Percentiles rank a stretch among this genome's conserved stretches.
Evolutionary conservation across 2,888 invertebrate species (phyloP).

Genomic region (Panopea generosa): DNA sequence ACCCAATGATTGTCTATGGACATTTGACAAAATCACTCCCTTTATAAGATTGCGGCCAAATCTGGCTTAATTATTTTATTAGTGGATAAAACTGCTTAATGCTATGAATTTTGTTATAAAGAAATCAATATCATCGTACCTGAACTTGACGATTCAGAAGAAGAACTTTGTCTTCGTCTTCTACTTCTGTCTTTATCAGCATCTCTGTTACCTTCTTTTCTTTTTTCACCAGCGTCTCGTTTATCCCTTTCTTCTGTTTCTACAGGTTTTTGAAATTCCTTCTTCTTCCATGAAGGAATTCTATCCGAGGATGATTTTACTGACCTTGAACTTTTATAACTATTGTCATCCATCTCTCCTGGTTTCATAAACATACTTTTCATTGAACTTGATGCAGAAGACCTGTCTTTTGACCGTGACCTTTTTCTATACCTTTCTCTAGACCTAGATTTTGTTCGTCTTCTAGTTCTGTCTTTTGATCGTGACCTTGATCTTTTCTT

Average conservation of each 20-base stretch:
- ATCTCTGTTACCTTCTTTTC: slow-evolving; percentile 1
- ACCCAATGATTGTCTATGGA: no score
- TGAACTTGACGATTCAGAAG: slow-evolving; percentile 42
- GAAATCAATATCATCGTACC: no score
- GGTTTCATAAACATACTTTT: slow-evolving; percentile 62
- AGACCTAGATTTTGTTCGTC: background rate
- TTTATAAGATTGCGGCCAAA: no score
- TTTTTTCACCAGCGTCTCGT: background rate
- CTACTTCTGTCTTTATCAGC: background rate
- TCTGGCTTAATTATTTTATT: no score
- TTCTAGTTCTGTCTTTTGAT: background rate
- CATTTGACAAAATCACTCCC: no score
- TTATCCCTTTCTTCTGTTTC: slow-evolving; percentile 19
- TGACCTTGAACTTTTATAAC: slow-evolving; percentile 19
- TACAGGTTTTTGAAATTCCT: slow-evolving; percentile 65
- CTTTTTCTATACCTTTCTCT: slow-evolving; percentile 10
- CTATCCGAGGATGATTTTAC: slow-evolving; percentile 22
- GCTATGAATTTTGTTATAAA: no score
- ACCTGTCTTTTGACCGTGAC: slow-evolving; percentile 16
- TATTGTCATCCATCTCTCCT: slow-evolving; percentile 46
- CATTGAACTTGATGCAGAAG: slow-evolving; percentile 23
- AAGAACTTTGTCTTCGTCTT: slow-evolving; percentile 17
- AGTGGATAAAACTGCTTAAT: no score
- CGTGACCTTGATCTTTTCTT: background rate
- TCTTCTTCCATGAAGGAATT: slow-evolving; percentile 72